Conservation (phyloP, 2,888 invertebrate genomes). For the Hirtodrosophila duncani region DNA sequence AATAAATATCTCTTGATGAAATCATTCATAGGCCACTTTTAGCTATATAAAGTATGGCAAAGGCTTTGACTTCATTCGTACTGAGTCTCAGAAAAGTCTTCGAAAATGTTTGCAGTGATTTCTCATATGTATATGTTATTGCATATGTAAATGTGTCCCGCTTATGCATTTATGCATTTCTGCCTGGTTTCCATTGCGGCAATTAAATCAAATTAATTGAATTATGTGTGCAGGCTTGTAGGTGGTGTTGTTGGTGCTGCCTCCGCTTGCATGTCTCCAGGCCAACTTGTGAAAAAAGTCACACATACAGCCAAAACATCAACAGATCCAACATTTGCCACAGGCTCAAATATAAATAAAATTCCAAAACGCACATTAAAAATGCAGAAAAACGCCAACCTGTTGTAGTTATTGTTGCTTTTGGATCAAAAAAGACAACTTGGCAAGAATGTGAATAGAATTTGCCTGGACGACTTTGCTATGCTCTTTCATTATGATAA, state of each 20-base stretch:
- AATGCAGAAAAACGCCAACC: slow-evolving; percentile 37
- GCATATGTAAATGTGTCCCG: too few species aligned
- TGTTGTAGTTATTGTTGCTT: too few species aligned
- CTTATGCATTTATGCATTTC: slow-evolving; percentile 46
- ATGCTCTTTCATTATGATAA: too few species aligned
- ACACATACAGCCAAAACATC: slow-evolving; percentile 1
- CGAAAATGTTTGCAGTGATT: too few species aligned
- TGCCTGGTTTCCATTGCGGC: slow-evolving; percentile 46
- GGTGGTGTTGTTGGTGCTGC: slow-evolving; percentile 28
- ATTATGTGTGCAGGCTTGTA: slow-evolving; percentile 37
- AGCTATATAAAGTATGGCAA: too few species aligned
- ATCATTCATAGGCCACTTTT: too few species aligned
- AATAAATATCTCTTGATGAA: too few species aligned
- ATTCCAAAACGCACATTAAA: slow-evolving; percentile 24
- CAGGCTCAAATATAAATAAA: slow-evolving; percentile 24
- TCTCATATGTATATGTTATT: too few species aligned
- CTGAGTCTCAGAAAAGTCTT: too few species aligned
- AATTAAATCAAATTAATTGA: slow-evolving; percentile 49
- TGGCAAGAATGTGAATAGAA: too few species aligned
- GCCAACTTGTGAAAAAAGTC: slow-evolving; percentile 32
- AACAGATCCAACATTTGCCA: slow-evolving; percentile 37
- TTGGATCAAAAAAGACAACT: background rate
- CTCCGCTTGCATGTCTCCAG: slow-evolving; percentile 35
- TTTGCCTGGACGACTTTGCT: too few species aligned
- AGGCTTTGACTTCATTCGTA: too few species aligned